phyloP scores from a whole-genome alignment of 2,797 vertebrate species.

The Fringilla coelebs region DNA sequence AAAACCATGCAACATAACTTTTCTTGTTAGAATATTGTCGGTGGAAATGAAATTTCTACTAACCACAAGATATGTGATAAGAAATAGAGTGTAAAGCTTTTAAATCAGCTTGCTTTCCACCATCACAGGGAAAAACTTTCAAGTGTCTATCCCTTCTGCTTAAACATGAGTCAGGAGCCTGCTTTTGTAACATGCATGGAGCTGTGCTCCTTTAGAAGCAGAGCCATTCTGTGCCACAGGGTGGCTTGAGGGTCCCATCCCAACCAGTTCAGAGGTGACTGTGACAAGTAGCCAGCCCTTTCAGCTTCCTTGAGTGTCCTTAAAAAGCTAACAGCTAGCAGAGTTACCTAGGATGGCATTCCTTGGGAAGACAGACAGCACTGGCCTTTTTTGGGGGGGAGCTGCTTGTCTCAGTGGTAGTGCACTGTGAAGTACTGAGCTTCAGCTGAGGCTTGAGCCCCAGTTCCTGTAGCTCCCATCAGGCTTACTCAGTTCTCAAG shows the following conservation, averaged over 20 bases:
- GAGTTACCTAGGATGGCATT: neutral
- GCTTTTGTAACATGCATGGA: neutral
- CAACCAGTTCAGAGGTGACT: neutral
- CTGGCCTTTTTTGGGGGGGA: neutral
- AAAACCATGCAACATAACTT: neutral
- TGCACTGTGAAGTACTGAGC: neutral
- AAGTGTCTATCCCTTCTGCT: neutral
- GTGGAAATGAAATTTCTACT: constrained; percentile 2
- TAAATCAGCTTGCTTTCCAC: constrained; percentile 24
- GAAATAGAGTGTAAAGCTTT: constrained; percentile 7
- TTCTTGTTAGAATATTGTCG: neutral
- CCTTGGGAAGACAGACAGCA: neutral
- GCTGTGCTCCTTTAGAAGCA: neutral
- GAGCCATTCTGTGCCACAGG: neutral
- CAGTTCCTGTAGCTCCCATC: neutral
- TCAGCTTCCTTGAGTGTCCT: neutral
- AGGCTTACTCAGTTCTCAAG: neutral
- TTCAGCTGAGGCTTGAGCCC: neutral
- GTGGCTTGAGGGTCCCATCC: neutral
- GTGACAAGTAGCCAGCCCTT: neutral
- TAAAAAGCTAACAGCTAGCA: neutral
- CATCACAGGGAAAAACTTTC: neutral
- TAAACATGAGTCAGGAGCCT: neutral
- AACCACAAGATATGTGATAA: neutral
- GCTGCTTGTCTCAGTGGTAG: neutral